Percentiles rank a stretch among this genome's conserved stretches.
These are phyloP conservation scores for Scytalopus superciliaris DNA, from an alignment of 2,113 vertebrate species.

Conservation along the genomic window DNA sequence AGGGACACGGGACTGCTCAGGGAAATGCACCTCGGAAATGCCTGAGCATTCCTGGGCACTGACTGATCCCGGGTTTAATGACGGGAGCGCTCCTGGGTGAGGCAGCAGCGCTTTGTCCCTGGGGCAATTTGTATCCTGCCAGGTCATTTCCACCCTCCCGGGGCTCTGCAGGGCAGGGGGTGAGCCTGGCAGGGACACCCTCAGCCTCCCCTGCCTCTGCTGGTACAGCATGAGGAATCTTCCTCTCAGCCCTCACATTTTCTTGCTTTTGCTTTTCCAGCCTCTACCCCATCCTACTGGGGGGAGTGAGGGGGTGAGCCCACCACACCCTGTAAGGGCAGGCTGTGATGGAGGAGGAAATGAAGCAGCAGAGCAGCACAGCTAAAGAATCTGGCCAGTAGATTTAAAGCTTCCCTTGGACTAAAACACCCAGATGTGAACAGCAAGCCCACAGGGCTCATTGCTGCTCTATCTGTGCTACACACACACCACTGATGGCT, in stretches of 20 bases:
- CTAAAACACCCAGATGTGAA: neutral
- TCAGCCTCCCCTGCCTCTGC: neutral
- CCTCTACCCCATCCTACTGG: neutral
- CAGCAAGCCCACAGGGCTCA: neutral
- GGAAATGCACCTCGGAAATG: neutral
- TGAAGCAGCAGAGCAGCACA: neutral
- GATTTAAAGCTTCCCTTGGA: neutral
- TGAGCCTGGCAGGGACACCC: neutral
- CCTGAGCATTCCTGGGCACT: rapidly evolving
- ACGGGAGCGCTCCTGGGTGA: neutral
- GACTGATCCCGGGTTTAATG: neutral
- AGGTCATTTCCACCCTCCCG: neutral
- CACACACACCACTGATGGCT: neutral
- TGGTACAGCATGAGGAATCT: neutral
- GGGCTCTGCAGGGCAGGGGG: rapidly evolving
- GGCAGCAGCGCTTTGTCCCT: neutral
- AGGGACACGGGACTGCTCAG: rapidly evolving
- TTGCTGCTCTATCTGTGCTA: neutral
- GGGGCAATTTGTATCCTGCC: rapidly evolving
- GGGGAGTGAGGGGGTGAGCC: neutral
- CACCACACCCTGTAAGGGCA: rapidly evolving
- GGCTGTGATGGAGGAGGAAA: neutral
- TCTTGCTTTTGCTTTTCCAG: neutral
- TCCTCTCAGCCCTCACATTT: neutral
- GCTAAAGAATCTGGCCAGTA: neutral